A percentile compares a stretch with the other conserved stretches of the same genome.
Conservation (phyloP, 2,888 invertebrate species). For the Ectemnius cavifrons region DNA sequence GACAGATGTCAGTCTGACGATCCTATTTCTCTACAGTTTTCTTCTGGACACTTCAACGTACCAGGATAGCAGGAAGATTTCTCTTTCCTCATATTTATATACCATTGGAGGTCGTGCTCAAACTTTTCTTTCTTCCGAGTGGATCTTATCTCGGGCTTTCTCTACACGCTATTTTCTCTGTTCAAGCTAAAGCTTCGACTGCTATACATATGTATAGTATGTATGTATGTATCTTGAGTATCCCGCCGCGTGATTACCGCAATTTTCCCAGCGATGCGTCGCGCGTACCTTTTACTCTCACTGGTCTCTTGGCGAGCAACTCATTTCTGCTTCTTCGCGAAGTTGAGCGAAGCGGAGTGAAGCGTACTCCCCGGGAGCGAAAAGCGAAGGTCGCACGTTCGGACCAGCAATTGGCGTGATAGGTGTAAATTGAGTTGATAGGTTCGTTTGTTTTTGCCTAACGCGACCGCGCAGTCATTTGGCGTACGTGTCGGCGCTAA, state of each 20-base stretch:
- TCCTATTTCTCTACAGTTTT: no score
- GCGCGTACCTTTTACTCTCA: slow-evolving; percentile 19
- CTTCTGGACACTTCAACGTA: no score
- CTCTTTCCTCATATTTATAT: no score
- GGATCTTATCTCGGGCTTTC: slow-evolving; percentile 36
- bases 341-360: neutral
- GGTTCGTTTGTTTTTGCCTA: slow-evolving; percentile 20
- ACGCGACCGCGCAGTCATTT: neutral
- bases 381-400: neutral
- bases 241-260: slow-evolving; percentile 52
- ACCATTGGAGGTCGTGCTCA: neutral
- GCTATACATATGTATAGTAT: no score
- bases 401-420: slow-evolving; percentile 11
- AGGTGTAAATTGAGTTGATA: slow-evolving; percentile 49
- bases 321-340: slow-evolving; percentile 18
- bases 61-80: no score
- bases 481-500: neutral
- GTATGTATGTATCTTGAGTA: slow-evolving; percentile 47
- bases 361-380: neutral
- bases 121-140: slow-evolving; percentile 34
- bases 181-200: slow-evolving; percentile 1
- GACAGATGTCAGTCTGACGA: no score
- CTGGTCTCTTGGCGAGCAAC: neutral
- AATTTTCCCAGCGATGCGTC: slow-evolving; percentile 51
- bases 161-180: slow-evolving; percentile 41